Evolutionary conservation across 1,140 invertebrate species (phyloP).

Genomic region (Nomia melanderi): DNA sequence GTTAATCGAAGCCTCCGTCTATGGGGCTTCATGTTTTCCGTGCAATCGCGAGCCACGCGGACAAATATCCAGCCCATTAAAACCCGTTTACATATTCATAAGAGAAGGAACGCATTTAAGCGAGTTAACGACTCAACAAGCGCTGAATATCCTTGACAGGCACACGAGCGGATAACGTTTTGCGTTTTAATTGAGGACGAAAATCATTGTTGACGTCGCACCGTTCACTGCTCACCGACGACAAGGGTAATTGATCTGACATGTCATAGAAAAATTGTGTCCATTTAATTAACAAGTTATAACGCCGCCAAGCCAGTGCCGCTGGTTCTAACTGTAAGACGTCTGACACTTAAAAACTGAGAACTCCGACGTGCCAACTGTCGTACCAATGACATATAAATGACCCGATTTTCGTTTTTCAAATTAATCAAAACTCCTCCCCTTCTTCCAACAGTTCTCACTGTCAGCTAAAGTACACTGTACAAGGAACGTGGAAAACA

Average conservation of each 20-base stretch:
- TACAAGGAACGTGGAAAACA: no score
- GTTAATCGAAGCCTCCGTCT: neutral
- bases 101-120: conserved; percentile 13
- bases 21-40: neutral
- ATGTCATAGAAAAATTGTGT: neutral
- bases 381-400: no score
- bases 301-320: neutral
- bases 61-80: conserved; percentile 4
- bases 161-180: neutral
- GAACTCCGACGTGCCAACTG: no score
- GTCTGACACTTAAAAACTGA: no score
- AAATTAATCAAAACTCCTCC: no score
- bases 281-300: neutral
- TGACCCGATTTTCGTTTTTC: no score
- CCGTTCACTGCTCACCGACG: neutral
- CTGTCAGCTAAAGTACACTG: no score
- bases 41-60: neutral
- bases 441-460: no score
- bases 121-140: conserved; percentile 17
- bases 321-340: no score
- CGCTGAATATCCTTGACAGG: conserved; percentile 17
- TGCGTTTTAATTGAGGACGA: conserved; percentile 15
- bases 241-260: neutral
- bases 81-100: conserved; percentile 24
- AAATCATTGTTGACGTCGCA: neutral